These are phyloP conservation scores for Linnaemya vulpina DNA, from an alignment of 2,888 invertebrate genomes.

Conservation along the genomic window DNA sequence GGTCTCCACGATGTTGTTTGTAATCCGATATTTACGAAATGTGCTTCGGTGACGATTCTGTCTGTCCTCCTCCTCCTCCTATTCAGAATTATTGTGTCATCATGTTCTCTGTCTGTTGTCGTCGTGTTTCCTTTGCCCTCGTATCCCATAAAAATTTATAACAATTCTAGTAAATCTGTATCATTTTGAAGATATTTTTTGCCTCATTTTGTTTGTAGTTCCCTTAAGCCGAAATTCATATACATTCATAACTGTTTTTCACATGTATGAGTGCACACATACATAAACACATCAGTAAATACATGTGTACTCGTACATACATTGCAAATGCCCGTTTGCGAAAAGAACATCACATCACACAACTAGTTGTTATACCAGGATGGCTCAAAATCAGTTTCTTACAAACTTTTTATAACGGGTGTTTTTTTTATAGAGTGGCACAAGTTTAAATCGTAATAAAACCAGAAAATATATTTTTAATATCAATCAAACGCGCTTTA, in stretches of 20 bases:
- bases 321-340: no score
- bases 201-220: constrained; percentile 26
- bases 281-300: neutral
- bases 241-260: constrained; percentile 7
- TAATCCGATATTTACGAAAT: constrained; percentile 39
- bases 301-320: neutral
- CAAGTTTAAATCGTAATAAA: no score
- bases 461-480: no score
- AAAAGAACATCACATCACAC: no score
- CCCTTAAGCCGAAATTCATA: constrained; percentile 32
- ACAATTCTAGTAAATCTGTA: constrained; percentile 22
- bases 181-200: constrained; percentile 37
- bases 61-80: neutral
- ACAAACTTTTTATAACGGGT: no score
- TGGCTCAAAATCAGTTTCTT: no score
- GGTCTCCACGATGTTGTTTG: constrained; percentile 42
- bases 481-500: no score
- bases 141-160: no score
- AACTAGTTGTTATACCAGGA: no score
- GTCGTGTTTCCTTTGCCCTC: no score
- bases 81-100: constrained; percentile 58
- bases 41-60: neutral
- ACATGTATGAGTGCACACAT: no score
- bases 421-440: no score
- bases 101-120: constrained; percentile 1